Conservation (phyloP, 2,888 invertebrate genomes). For the Leptinotarsa juncta region DNA sequence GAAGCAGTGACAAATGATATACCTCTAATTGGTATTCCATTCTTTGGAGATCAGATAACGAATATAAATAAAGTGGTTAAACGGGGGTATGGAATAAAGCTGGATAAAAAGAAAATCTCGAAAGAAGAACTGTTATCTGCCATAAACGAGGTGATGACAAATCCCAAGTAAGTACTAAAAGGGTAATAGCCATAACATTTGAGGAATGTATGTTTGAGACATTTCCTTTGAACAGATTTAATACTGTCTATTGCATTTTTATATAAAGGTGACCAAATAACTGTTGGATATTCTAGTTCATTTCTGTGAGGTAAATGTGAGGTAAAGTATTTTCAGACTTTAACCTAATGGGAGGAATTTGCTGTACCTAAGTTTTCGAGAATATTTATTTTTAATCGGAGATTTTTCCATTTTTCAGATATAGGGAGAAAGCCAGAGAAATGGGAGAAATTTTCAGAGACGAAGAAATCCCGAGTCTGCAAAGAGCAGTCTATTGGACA, state of each 20-base stretch:
- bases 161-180: conserved; percentile 39
- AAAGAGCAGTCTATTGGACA: conserved; percentile 52
- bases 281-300: too few species aligned
- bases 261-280: too few species aligned
- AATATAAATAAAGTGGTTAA: conserved; percentile 55
- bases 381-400: too few species aligned
- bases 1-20: conserved; percentile 64
- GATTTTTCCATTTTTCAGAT: conserved; percentile 35
- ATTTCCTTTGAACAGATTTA: too few species aligned
- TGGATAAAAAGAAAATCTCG: conserved; percentile 58
- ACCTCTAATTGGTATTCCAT: conserved; percentile 64
- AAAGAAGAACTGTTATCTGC: conserved; percentile 55
- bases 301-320: too few species aligned
- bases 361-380: too few species aligned
- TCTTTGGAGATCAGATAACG: conserved; percentile 63
- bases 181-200: too few species aligned
- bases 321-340: too few species aligned
- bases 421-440: conserved; percentile 42
- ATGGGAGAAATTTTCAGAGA: conserved; percentile 45
- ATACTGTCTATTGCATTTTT: too few species aligned
- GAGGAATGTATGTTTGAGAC: too few species aligned
- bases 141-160: conserved; percentile 48
- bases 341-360: too few species aligned
- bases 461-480: conserved; percentile 43
- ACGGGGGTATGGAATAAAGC: conserved; percentile 58